Percentiles rank a stretch among this genome's conserved stretches.
Evolutionary conservation across 2,113 vertebrate species (phyloP).

Genomic region (Pithys albifrons): DNA sequence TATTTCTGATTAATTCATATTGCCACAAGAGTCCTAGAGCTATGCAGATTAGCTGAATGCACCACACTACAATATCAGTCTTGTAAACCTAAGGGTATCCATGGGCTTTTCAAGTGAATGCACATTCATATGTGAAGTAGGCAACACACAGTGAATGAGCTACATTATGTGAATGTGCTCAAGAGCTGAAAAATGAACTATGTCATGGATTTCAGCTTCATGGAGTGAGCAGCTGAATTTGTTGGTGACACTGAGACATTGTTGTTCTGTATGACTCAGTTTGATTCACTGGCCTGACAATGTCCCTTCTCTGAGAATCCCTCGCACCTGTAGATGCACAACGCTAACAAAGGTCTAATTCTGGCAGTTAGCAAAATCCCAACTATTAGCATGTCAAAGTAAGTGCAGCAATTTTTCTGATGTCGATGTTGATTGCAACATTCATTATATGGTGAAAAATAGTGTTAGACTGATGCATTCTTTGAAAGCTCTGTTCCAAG

Average conservation of each 20-base stretch:
- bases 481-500: background rate
- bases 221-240: constrained; percentile 44
- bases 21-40: background rate
- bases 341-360: constrained; percentile 49
- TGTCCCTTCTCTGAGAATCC: constrained; percentile 21
- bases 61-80: constrained; percentile 22
- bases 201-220: constrained; percentile 53
- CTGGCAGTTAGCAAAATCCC: constrained; percentile 17
- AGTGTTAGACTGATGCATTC: background rate
- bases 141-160: constrained; percentile 53
- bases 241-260: constrained; percentile 19
- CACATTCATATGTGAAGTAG: constrained; percentile 62
- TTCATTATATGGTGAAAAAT: background rate
- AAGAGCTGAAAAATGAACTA: constrained; percentile 58
- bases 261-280: constrained; percentile 25
- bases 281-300: constrained; percentile 55
- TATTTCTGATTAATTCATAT: constrained; percentile 15
- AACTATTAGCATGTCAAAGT: background rate
- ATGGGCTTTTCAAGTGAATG: constrained; percentile 56
- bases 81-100: constrained; percentile 14
- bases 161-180: constrained; percentile 65
- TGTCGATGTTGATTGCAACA: background rate
- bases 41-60: constrained; percentile 31
- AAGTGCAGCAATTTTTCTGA: constrained; percentile 15
- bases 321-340: constrained; percentile 68